These are phyloP conservation scores for Tangara arthus DNA, from an alignment of 2,797 vertebrate species.

Conservation along the genomic window DNA sequence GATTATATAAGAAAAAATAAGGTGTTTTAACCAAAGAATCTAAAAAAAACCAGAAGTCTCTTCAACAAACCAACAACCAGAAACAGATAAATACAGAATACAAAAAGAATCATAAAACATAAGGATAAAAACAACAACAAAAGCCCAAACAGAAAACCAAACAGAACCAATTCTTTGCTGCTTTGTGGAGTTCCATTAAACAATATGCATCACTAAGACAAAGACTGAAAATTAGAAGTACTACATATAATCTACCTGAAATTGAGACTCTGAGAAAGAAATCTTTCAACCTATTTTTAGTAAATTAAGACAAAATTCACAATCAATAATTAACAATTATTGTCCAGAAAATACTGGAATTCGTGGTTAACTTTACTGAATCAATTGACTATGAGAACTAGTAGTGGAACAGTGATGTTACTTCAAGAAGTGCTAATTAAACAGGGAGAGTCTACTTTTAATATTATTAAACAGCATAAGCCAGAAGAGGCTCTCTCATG, in stretches of 20 bases:
- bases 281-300: background rate
- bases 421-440: background rate
- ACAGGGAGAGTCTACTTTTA: background rate
- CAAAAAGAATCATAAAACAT: background rate
- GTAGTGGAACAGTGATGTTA: background rate
- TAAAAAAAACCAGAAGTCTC: background rate
- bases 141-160: background rate
- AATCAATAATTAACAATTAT: background rate
- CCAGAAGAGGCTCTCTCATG: background rate
- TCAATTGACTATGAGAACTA: background rate
- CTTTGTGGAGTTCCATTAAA: background rate
- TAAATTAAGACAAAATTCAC: background rate
- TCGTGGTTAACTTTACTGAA: background rate
- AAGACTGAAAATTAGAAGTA: background rate
- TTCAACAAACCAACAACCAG: background rate
- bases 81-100: background rate
- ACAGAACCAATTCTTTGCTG: background rate
- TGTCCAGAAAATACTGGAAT: background rate
- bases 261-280: background rate
- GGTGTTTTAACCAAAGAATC: background rate
- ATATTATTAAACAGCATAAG: background rate
- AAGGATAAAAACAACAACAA: background rate
- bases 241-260: background rate
- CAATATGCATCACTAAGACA: background rate
- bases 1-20: background rate